phyloP scores from a whole-genome alignment of 1,140 invertebrate genomes.

The Drosophila insularis region DNA sequence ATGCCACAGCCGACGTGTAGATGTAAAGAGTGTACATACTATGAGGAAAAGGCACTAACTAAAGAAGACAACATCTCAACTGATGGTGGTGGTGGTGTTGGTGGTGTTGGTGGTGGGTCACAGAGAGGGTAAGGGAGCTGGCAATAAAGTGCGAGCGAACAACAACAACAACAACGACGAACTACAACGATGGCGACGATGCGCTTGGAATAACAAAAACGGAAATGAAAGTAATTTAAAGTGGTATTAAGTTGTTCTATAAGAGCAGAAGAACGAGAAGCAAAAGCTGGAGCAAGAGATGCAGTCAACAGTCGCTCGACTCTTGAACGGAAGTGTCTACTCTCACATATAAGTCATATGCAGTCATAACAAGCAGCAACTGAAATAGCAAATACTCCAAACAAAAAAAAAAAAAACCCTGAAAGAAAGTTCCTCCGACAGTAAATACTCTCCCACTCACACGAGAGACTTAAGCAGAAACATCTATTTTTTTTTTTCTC shows the following conservation, averaged over 20 bases:
- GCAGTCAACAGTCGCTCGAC: slow-evolving; percentile 26
- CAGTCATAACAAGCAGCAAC: slow-evolving; percentile 44
- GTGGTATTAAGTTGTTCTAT: slow-evolving; percentile 66
- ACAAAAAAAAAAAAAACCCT: neutral
- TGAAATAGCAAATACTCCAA: slow-evolving; percentile 16
- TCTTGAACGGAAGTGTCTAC: slow-evolving; percentile 43
- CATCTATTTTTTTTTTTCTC: neutral
- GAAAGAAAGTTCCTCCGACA: slow-evolving; percentile 35
- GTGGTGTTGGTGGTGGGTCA: neutral
- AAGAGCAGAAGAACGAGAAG: neutral
- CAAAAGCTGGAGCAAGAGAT: neutral
- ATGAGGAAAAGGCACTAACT: slow-evolving; percentile 5
- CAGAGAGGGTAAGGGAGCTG: neutral
- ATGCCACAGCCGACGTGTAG: slow-evolving; percentile 19
- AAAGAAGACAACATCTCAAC: neutral
- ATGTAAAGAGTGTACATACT: slow-evolving; percentile 1
- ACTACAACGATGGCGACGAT: slow-evolving; percentile 46
- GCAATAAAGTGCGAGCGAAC: slow-evolving; percentile 12
- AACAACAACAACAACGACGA: slow-evolving; percentile 10
- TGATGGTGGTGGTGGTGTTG: no score
- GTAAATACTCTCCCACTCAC: slow-evolving; percentile 20
- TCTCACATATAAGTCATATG: slow-evolving; percentile 52
- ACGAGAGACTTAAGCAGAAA: neutral
- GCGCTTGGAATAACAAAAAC: slow-evolving; percentile 73
- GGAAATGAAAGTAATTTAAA: slow-evolving; percentile 76